A percentile compares a stretch with the other conserved stretches of the same genome.
Conservation (phyloP, 2,113 vertebrate species). For the Pomatostomus ruficeps region DNA sequence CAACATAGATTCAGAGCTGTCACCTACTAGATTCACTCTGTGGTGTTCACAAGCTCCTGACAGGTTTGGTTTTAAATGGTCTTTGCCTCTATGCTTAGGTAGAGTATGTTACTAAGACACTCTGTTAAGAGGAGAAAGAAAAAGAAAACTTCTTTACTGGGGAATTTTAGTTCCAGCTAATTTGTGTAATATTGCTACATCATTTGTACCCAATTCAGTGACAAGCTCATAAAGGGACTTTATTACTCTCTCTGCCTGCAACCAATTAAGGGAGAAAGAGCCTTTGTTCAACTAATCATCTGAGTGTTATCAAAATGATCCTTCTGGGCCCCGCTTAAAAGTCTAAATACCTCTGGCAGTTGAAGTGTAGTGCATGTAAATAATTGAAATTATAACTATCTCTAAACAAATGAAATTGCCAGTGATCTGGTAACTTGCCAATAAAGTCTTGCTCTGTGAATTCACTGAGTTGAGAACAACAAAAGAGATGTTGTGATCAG, state of each 20-base stretch:
- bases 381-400: constrained; percentile 43
- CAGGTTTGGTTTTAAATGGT: not conserved
- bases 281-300: constrained; percentile 24
- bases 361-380: constrained; percentile 2
- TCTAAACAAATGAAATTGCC: constrained; percentile 21
- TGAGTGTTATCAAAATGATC: constrained; percentile 34
- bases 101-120: not conserved
- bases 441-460: not conserved
- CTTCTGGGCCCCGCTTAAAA: constrained; percentile 16
- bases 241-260: not conserved
- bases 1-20: not conserved
- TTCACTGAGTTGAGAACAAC: constrained; percentile 3
- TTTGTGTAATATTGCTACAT: not conserved
- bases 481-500: not conserved
- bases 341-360: constrained; percentile 26
- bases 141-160: not conserved
- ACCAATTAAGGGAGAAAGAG: constrained; percentile 8
- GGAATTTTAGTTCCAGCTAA: not conserved
- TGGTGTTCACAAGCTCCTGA: not conserved
- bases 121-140: not conserved
- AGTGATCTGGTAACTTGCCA: not conserved
- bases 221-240: constrained; percentile 16
- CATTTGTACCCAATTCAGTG: constrained; percentile 1
- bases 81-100: not conserved
- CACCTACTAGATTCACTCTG: not conserved